Percentiles rank a stretch among this genome's conserved stretches.
Evolutionary conservation across 2,888 invertebrate genomes (phyloP).

Genomic region (Ferrisia virgata): DNA sequence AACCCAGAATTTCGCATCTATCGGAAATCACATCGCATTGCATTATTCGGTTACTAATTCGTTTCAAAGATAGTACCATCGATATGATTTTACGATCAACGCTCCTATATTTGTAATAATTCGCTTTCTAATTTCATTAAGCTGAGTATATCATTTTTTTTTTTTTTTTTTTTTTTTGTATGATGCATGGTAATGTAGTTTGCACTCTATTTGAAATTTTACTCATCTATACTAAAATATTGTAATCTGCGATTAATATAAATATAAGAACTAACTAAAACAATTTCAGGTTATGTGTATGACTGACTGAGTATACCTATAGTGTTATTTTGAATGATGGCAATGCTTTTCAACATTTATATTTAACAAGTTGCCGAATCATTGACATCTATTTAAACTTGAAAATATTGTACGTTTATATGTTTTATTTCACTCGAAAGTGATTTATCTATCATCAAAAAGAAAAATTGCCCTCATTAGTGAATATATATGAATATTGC

Average conservation of each 20-base stretch:
- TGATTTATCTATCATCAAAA: neutral
- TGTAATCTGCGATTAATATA: too few species aligned
- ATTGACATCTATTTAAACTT: neutral
- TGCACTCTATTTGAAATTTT: too few species aligned
- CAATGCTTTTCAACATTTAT: too few species aligned
- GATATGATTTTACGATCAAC: neutral
- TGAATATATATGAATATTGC: too few species aligned
- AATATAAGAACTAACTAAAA: neutral
- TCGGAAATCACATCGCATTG: slow-evolving; percentile 6
- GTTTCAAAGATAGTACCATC: slow-evolving; percentile 1
- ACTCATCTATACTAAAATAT: too few species aligned
- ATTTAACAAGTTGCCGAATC: neutral
- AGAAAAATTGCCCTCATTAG: neutral
- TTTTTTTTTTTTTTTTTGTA: too few species aligned
- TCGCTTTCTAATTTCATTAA: neutral
- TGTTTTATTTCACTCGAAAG: neutral
- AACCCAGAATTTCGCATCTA: slow-evolving; percentile 93
- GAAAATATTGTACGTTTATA: too few species aligned
- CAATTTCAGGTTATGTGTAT: too few species aligned
- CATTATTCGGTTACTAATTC: neutral
- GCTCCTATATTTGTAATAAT: neutral
- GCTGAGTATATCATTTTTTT: too few species aligned
- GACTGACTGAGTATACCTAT: too few species aligned
- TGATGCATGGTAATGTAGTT: too few species aligned
- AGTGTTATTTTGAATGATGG: too few species aligned